Conservation (phyloP, 2,113 vertebrate genomes). For the Cyprinodon variegatus region DNA sequence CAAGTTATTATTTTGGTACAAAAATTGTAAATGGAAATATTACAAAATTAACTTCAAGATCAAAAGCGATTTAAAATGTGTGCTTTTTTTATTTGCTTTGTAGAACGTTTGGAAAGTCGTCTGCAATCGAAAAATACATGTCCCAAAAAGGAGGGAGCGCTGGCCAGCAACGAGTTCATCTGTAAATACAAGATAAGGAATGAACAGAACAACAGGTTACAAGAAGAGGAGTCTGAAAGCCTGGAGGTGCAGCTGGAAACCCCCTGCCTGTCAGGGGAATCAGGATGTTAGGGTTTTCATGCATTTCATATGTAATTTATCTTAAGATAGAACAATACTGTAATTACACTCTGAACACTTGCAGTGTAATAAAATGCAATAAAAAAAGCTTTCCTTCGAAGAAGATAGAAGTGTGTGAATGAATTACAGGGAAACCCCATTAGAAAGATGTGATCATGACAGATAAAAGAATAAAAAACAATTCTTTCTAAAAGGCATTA, state of each 20-base stretch:
- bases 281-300: slow-evolving; percentile 1
- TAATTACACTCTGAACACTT: background rate
- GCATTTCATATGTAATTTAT: background rate
- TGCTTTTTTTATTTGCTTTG: background rate
- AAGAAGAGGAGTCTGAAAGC: slow-evolving; percentile 2
- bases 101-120: slow-evolving; percentile 68
- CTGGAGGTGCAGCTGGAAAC: slow-evolving; percentile 56
- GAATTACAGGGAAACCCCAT: slow-evolving; percentile 43
- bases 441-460: slow-evolving; percentile 47
- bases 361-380: background rate
- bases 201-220: slow-evolving; percentile 11
- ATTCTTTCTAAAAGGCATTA: background rate
- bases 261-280: slow-evolving; percentile 42
- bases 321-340: background rate
- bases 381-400: background rate
- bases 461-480: background rate
- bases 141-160: slow-evolving; percentile 69
- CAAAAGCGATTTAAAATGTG: background rate
- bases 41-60: background rate
- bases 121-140: slow-evolving; percentile 45
- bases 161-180: slow-evolving; percentile 80
- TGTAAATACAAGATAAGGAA: slow-evolving; percentile 65
- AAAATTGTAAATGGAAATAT: background rate
- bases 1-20: background rate
- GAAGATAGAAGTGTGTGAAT: background rate